Evolutionary conservation across 2,797 vertebrate genomes (phyloP).

Genomic region (Tinamus major): DNA sequence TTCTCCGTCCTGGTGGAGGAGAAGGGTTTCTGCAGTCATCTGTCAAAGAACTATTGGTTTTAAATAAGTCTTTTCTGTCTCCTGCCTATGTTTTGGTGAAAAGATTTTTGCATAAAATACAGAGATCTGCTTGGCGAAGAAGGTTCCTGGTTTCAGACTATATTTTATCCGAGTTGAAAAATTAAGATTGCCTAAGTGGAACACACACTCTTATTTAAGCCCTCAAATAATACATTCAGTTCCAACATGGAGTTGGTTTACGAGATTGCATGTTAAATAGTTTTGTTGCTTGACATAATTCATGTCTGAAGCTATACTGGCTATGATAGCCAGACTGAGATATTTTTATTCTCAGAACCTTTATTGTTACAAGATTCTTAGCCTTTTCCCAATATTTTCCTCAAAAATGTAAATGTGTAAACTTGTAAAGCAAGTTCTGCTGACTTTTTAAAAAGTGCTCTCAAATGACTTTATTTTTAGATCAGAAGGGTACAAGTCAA

Average conservation of each 20-base stretch:
- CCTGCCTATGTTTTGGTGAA: not conserved
- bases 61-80: not conserved
- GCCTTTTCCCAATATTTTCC: not conserved
- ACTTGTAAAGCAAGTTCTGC: not conserved
- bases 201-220: not conserved
- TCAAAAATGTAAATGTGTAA: not conserved
- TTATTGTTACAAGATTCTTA: not conserved
- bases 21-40: not conserved
- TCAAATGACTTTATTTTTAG: not conserved
- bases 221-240: not conserved
- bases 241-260: not conserved
- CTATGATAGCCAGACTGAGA: accelerated
- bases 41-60: not conserved
- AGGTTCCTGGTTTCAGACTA: not conserved
- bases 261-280: not conserved
- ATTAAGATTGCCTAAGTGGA: not conserved
- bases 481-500: not conserved
- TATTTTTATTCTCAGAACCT: not conserved
- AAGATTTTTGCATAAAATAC: not conserved
- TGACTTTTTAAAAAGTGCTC: not conserved
- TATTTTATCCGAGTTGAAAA: not conserved
- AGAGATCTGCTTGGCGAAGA: not conserved
- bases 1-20: not conserved
- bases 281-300: not conserved
- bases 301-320: not conserved